Evolutionary conservation across 1,140 invertebrate genomes (phyloP).

Genomic region (Orchestia grillus): DNA sequence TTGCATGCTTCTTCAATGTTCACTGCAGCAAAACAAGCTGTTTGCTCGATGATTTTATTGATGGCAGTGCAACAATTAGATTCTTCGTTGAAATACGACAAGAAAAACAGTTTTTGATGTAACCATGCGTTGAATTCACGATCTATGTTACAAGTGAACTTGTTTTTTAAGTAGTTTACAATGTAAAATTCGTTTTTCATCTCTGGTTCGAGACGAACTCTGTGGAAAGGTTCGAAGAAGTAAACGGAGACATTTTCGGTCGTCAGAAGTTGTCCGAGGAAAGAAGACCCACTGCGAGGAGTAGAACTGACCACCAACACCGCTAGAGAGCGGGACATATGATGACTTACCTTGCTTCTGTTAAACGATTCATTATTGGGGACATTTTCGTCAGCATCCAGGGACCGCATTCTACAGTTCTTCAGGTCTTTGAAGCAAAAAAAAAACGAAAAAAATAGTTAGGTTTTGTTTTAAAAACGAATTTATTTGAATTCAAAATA

Average conservation of each 20-base stretch:
- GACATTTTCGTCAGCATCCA: too few relatives aligned
- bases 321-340: background rate
- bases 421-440: too few relatives aligned
- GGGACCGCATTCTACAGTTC: too few relatives aligned
- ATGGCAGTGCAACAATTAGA: background rate
- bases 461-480: too few relatives aligned
- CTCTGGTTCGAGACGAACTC: background rate
- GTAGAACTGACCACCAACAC: slow-evolving; percentile 1
- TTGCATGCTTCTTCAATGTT: background rate
- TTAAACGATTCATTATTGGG: too few relatives aligned
- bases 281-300: background rate
- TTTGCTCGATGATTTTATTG: background rate
- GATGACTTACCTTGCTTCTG: too few relatives aligned
- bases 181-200: background rate
- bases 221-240: slow-evolving; percentile 30
- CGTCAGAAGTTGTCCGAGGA: background rate
- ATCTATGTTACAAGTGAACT: background rate
- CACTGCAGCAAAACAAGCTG: background rate
- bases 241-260: background rate
- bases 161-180: background rate
- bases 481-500: too few relatives aligned
- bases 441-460: too few relatives aligned
- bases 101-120: background rate
- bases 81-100: background rate
- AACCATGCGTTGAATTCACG: background rate